Percentiles rank a stretch among this genome's conserved stretches.
These are phyloP conservation scores for Temnothorax longispinosus DNA, from an alignment of 1,140 invertebrate genomes.

Conservation along the genomic window DNA sequence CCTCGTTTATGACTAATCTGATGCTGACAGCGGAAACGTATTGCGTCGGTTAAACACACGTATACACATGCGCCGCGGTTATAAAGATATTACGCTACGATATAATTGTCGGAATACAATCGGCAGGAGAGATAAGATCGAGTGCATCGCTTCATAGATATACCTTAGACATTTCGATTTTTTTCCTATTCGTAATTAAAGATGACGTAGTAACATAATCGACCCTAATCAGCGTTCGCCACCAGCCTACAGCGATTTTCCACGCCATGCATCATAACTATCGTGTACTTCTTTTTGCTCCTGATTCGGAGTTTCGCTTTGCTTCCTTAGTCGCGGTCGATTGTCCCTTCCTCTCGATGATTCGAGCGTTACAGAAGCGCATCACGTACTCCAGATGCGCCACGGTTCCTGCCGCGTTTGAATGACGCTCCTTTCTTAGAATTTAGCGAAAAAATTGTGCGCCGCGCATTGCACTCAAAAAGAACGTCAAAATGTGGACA, in stretches of 20 bases:
- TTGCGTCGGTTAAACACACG: neutral
- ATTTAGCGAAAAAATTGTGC: constrained; percentile 68
- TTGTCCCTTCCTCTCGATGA: constrained; percentile 50
- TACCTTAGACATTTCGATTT: neutral
- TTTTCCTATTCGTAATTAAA: neutral
- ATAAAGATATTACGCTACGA: constrained; percentile 35
- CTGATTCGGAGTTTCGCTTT: constrained; percentile 1
- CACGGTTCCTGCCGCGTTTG: constrained; percentile 62
- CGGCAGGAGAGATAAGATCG: constrained; percentile 4
- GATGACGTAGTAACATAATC: constrained; percentile 16
- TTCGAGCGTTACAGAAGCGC: constrained; percentile 67
- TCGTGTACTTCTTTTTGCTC: neutral
- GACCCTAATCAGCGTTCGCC: neutral
- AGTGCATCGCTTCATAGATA: neutral
- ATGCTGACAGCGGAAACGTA: constrained; percentile 43
- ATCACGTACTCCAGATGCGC: constrained; percentile 76
- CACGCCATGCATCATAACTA: constrained; percentile 12
- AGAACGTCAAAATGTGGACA: constrained; percentile 45
- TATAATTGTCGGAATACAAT: constrained; percentile 11
- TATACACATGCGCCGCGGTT: neutral
- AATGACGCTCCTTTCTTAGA: constrained; percentile 69
- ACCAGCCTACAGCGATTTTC: constrained; percentile 4
- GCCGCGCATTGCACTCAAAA: constrained; percentile 42
- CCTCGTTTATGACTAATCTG: constrained; percentile 41
- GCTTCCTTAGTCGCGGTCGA: constrained; percentile 37